Evolutionary conservation across 2,888 invertebrate genomes (phyloP), one percentile per base, ranked within the genome.

Genomic region (Lasioglossum calceatum): DNA sequence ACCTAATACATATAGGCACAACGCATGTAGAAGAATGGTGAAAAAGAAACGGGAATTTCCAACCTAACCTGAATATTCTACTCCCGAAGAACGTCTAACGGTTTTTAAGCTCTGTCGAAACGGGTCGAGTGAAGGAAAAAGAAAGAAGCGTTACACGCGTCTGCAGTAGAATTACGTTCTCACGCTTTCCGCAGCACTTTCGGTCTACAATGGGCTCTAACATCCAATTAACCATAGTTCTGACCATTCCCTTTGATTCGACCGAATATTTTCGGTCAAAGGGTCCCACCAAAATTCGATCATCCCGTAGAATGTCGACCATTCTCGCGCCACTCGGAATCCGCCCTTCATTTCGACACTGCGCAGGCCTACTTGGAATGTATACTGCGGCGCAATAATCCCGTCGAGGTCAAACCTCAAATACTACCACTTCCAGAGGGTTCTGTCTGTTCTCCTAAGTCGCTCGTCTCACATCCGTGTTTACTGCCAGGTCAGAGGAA

Each of bases 271-370:
- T 42, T n/a, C 47, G 27, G 70, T 23, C 64, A 23, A 70, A 64
- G 61, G 76, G 27, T n/a, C 23, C 23, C 4, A 16, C 12, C 54
- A 36, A 67, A 85, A 85, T 79, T 76, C 79, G 71, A 64, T 73
- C 77, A 79, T 79, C 64, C 61, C 36, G 10, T 27, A 39, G 75
- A 42, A 44, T 58, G 47, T 36, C 7, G 27, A 64, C 42, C 64
- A 27, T 27, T 71, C 36, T 27, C 58, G 54, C 75, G 76, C 70
- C 23, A 10, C 70, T 75, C 50, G 44, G 74, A 84, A 76, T 58
- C 42, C 23, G 78, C 23, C 72, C 85, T 67, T 32, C 50, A 36
- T 75, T 54, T 36, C 50, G 39, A 42, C 54, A 47, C 70, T n/a
- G 19, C 74, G 50, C 61, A 71, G 74, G 54, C 39, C 23, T 39